Evolutionary conservation across 2,797 vertebrate genomes (phyloP).

Genomic region (Tragopan temminckii): DNA sequence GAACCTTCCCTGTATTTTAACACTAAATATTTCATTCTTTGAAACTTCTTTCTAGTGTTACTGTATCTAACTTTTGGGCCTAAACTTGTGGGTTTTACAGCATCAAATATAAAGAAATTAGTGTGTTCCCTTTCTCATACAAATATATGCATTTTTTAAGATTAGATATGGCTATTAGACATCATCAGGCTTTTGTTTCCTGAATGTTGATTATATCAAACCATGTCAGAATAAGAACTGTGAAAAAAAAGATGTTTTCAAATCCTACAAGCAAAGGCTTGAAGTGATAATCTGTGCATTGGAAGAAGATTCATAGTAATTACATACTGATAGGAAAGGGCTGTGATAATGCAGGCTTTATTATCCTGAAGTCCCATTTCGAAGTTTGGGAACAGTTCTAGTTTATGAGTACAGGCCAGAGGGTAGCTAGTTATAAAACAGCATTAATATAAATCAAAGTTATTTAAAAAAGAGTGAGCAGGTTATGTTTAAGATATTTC

Average conservation of each 20-base stretch:
- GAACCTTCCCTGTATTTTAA: fast-evolving
- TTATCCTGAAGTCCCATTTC: not conserved
- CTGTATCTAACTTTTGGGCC: not conserved
- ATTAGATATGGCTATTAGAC: not conserved
- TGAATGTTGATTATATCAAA: not conserved
- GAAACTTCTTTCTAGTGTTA: not conserved
- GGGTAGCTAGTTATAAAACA: slow-evolving; percentile 14
- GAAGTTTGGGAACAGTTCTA: not conserved
- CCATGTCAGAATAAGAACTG: not conserved
- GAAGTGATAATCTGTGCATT: not conserved
- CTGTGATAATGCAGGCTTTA: not conserved
- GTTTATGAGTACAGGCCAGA: not conserved
- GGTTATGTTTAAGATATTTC: slow-evolving; percentile 14
- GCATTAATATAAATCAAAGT: slow-evolving; percentile 42
- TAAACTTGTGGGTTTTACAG: not conserved
- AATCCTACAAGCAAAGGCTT: not conserved
- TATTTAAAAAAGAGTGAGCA: slow-evolving; percentile 40
- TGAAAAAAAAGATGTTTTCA: not conserved
- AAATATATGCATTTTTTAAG: not conserved
- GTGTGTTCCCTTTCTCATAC: not conserved
- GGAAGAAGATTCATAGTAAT: not conserved
- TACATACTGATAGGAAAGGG: not conserved
- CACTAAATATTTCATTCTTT: not conserved
- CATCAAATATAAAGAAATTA: not conserved
- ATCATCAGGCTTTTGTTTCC: not conserved